phyloP scores from a whole-genome alignment of 2,797 vertebrate genomes.

The Poecile montanus region DNA sequence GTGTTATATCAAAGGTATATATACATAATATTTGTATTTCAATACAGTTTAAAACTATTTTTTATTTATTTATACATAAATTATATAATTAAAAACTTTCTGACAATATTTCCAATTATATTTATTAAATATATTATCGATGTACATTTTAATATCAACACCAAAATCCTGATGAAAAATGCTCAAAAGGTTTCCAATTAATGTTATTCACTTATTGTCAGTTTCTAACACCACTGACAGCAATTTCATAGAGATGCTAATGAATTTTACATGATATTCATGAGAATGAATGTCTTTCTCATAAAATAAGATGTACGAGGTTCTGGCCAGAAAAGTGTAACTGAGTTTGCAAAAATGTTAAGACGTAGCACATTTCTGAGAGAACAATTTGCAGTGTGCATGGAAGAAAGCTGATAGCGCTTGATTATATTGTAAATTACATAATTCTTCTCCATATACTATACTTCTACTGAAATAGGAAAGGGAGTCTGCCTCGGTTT shows the following conservation, averaged over 20 bases:
- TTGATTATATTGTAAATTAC: slow-evolving; percentile 15
- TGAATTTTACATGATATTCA: slow-evolving; percentile 48
- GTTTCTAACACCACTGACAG: neutral
- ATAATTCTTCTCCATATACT: neutral
- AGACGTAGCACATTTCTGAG: neutral
- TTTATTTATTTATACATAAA: neutral
- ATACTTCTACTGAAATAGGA: neutral
- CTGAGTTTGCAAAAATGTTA: slow-evolving; percentile 31
- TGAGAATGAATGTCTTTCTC: slow-evolving; percentile 4
- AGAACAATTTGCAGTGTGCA: slow-evolving; percentile 2
- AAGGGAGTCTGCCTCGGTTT: neutral
- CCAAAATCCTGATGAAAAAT: neutral
- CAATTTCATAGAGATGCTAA: slow-evolving; percentile 27
- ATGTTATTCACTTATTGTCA: neutral
- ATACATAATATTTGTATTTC: neutral
- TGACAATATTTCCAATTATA: neutral
- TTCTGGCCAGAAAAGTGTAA: slow-evolving; percentile 25
- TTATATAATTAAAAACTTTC: neutral
- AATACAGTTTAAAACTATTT: neutral
- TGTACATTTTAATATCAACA: neutral
- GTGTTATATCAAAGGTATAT: neutral
- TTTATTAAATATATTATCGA: neutral
- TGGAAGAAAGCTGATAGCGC: neutral
- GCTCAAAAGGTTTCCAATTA: neutral
- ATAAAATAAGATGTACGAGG: neutral